phyloP scores from a whole-genome alignment of 2,113 vertebrate species.

The Panurus biarmicus region DNA sequence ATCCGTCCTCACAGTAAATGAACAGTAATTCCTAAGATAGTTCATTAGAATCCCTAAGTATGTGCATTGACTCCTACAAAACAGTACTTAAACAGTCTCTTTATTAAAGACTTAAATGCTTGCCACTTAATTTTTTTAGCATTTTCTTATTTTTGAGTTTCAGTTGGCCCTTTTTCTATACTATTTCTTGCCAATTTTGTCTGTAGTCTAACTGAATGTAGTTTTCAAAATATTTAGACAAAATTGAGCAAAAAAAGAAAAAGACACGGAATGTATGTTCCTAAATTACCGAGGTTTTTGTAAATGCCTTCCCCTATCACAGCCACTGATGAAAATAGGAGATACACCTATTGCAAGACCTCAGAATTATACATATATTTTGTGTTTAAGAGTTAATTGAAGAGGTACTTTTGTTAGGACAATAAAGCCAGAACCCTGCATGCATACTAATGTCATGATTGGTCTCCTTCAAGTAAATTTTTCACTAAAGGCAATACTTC shows the following conservation, averaged over 20 bases:
- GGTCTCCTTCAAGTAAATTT: background rate
- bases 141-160: background rate
- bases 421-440: background rate
- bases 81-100: background rate
- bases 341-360: background rate
- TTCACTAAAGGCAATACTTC: background rate
- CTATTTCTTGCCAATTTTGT: background rate
- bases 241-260: background rate
- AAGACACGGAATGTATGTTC: background rate
- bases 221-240: background rate
- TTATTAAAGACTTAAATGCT: background rate
- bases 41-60: background rate
- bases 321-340: background rate
- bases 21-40: background rate
- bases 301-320: background rate
- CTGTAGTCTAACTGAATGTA: background rate
- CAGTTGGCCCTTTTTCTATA: background rate
- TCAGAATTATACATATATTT: background rate
- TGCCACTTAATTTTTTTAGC: background rate
- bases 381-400: background rate
- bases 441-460: background rate
- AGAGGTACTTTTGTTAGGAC: background rate
- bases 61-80: background rate
- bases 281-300: background rate
- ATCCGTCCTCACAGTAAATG: background rate